Conservation (phyloP, 2,113 vertebrate species). For the Lampris megalopsis region DNA sequence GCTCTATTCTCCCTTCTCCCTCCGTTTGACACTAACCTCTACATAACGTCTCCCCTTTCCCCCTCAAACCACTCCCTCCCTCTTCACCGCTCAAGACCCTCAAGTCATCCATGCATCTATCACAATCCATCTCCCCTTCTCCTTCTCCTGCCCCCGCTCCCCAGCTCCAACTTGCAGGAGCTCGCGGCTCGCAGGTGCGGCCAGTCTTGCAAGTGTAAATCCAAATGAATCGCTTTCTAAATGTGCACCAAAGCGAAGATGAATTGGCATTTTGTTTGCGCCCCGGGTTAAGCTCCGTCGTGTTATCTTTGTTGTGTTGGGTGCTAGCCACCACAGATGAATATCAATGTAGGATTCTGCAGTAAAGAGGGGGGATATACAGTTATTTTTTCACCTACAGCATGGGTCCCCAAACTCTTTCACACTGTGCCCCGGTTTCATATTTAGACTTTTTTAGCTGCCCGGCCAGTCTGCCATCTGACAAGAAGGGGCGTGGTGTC, state of each 20-base stretch:
- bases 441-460: too few relatives aligned
- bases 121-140: constrained; percentile 21
- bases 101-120: constrained; percentile 27
- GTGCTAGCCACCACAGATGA: background rate
- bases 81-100: constrained; percentile 1
- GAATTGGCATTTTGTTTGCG: constrained; percentile 8
- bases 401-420: too few relatives aligned
- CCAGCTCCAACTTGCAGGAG: background rate
- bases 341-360: background rate
- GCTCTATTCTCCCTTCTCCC: constrained; percentile 18
- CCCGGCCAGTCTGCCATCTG: too few relatives aligned
- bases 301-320: background rate
- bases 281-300: background rate
- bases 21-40: constrained; percentile 35
- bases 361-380: background rate
- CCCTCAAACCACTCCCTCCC: constrained; percentile 11
- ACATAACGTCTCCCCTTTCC: constrained; percentile 36
- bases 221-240: background rate
- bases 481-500: too few relatives aligned
- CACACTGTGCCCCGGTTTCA: too few relatives aligned
- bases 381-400: background rate
- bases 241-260: background rate
- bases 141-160: constrained; percentile 1
- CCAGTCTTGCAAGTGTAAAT: background rate
- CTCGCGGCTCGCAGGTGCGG: background rate